A percentile compares a stretch with the other conserved stretches of the same genome.
phyloP scores from a whole-genome alignment of 2,797 vertebrate genomes.

The Schizopygopsis pylzovi region DNA sequence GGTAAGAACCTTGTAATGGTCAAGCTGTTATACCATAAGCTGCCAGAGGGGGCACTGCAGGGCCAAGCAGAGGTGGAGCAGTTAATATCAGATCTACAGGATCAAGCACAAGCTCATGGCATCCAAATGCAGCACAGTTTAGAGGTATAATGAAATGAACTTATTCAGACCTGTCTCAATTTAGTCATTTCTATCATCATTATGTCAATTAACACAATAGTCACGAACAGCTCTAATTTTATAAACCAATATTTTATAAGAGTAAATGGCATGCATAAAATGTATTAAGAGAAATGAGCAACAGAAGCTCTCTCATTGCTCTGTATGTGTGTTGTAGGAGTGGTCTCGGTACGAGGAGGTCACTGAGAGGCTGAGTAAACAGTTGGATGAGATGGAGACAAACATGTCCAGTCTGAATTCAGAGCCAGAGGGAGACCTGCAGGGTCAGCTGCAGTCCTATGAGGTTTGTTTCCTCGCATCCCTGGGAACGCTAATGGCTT shows the following conservation, averaged over 20 bases:
- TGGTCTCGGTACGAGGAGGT: constrained; percentile 84
- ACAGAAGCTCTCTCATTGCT: background rate
- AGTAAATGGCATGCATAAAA: background rate
- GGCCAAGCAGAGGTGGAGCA: constrained; percentile 77
- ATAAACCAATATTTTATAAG: background rate
- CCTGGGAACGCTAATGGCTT: background rate
- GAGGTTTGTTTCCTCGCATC: constrained; percentile 78
- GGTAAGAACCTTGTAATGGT: constrained; percentile 75
- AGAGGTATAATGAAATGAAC: constrained; percentile 78
- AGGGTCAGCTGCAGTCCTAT: constrained; percentile 77
- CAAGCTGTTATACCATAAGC: constrained; percentile 74
- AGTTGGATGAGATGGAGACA: constrained; percentile 81
- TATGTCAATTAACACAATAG: too few species aligned
- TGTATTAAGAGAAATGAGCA: background rate
- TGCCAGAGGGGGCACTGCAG: constrained; percentile 71
- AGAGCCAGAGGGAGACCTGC: constrained; percentile 78
- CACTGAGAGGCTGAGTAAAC: constrained; percentile 71
- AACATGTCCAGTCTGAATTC: constrained; percentile 76
- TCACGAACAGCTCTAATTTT: background rate
- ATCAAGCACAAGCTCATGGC: constrained; percentile 72
- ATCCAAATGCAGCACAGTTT: constrained; percentile 77
- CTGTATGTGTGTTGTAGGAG: constrained; percentile 71
- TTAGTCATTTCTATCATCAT: too few species aligned
- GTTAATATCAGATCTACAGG: constrained; percentile 74
- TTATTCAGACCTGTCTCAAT: constrained; percentile 37